A percentile compares a stretch with the other conserved stretches of the same genome.
Evolutionary conservation across 2,888 invertebrate species (phyloP).

Genomic region (Spilosoma lubricipeda): DNA sequence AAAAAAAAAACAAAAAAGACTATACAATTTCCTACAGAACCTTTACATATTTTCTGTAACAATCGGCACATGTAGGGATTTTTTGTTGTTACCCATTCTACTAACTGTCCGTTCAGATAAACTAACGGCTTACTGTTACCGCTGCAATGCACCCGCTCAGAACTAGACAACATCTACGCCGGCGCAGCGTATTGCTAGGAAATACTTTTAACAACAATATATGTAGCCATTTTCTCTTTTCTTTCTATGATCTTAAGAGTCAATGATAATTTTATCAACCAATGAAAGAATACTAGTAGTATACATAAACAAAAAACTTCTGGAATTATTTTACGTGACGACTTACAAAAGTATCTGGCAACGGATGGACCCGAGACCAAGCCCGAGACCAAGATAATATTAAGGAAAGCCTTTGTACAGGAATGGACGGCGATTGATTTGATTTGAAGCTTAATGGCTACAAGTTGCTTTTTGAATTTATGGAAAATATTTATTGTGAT

Average conservation of each 20-base stretch:
- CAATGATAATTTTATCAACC: not conserved
- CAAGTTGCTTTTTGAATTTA: too few relatives aligned
- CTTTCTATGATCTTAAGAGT: not conserved
- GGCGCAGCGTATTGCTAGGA: not conserved
- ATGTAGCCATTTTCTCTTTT: not conserved
- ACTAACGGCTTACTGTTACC: constrained; percentile 58
- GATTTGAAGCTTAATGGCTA: too few relatives aligned
- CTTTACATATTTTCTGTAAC: not conserved
- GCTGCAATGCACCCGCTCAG: constrained; percentile 37
- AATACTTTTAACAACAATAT: not conserved
- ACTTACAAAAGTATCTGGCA: too few relatives aligned
- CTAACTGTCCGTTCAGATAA: constrained; percentile 72
- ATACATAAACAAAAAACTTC: too few relatives aligned
- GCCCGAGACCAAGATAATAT: too few relatives aligned
- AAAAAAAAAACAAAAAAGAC: too few relatives aligned
- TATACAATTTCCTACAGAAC: constrained; percentile 32
- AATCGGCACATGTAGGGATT: constrained; percentile 19
- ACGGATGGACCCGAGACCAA: too few relatives aligned
- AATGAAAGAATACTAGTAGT: too few relatives aligned
- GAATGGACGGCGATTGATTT: too few relatives aligned
- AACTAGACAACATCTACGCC: constrained; percentile 21
- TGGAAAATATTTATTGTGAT: too few relatives aligned
- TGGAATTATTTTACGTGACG: not conserved
- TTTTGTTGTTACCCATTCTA: constrained; percentile 26
- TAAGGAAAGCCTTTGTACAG: too few relatives aligned